phyloP scores from a whole-genome alignment of 2,113 vertebrate species.

The Bujurquina vittata region DNA sequence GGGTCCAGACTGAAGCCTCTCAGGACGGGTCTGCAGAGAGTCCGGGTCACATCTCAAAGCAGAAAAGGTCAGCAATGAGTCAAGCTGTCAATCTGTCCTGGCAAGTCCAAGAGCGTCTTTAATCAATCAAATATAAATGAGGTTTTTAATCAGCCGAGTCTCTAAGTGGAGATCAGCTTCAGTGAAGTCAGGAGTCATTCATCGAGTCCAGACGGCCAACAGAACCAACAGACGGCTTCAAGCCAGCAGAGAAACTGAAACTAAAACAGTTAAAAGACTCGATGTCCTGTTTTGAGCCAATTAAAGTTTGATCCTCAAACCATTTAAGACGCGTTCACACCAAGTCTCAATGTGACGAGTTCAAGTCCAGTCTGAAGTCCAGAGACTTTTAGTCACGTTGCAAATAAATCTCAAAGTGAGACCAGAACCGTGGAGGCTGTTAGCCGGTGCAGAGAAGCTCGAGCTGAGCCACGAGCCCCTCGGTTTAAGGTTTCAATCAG shows the following conservation, averaged over 20 bases:
- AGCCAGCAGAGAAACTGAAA: accelerated
- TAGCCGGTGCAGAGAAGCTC: neutral
- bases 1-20: neutral
- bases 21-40: accelerated
- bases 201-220: too few relatives aligned
- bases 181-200: neutral
- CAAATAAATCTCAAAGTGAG: neutral
- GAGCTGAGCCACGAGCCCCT: neutral
- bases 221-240: accelerated
- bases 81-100: neutral
- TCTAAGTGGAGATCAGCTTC: neutral
- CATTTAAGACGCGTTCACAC: neutral
- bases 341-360: neutral
- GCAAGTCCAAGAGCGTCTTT: neutral
- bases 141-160: too few relatives aligned
- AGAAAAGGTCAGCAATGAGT: neutral
- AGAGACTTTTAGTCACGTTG: neutral
- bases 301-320: neutral
- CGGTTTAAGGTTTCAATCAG: too few relatives aligned
- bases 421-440: neutral
- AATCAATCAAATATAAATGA: neutral
- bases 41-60: neutral
- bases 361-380: neutral
- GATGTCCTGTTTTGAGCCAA: neutral
- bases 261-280: accelerated